Evolutionary conservation across 2,888 invertebrate species (phyloP), one percentile per base, ranked within the genome.

Genomic region (Heliconius charithonia): DNA sequence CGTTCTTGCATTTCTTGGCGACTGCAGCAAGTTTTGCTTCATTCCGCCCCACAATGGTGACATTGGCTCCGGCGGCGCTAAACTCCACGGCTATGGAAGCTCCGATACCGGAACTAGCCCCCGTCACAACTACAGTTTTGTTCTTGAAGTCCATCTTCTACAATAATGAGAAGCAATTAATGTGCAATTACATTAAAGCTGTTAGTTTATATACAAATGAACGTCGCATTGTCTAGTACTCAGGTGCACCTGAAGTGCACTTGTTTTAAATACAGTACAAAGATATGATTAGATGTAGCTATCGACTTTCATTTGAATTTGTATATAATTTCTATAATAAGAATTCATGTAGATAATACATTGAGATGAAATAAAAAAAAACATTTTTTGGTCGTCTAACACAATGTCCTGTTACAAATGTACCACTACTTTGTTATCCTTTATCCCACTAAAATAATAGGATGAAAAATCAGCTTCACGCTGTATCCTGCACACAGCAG

Each of bases 101-200:
- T 3, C 91, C 91, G 22, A 92, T 91, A 13, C 91, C 91, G 87
- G 75, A 7, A 91, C 90, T 89, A 1, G 86, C 86, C 0, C 91
- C 90, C 0, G 89, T 91, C 1, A 91, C 83, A 4, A 91, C 75
- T 2, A 80, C 80, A 1, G 72, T 75, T 45, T 80, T 78, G 32
- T 75, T 75, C 41, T 70, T 70, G 41, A 70, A 45, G n/a, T 32
- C 32, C 66, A 32, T 66, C 19, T 16, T 66, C 29, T 66, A 22
- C 9, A 66, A 32, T 19, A 59, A 59, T 59, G 59, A n/a, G n/a
- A 10, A 59, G n/a, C 22, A 29, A 22, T 29, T 19, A 29, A 32
- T 19, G 29, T 65, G 29, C 25, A 29, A 7, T 12, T 66, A 19
- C 9, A 32, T 25, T 19, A 29, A 7, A 0, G 32, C 32, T 32